These are phyloP conservation scores for Tinea semifulvella DNA, from an alignment of 2,888 invertebrate species.

Conservation along the genomic window DNA sequence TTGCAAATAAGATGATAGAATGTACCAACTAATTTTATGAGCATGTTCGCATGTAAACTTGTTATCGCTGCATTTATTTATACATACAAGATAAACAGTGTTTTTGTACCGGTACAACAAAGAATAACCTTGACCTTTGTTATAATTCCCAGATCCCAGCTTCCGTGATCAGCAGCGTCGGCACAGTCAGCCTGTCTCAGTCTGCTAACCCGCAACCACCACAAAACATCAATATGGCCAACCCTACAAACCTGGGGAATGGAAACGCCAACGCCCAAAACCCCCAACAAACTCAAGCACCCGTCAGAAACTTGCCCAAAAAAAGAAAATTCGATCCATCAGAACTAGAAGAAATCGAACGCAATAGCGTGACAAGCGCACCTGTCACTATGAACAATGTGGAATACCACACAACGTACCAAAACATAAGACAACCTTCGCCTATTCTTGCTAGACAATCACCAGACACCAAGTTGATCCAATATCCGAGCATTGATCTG, in stretches of 20 bases:
- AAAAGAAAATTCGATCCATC: slow-evolving; percentile 89
- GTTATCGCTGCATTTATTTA: slow-evolving; percentile 9
- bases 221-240: slow-evolving; percentile 54
- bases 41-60: background rate
- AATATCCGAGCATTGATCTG: slow-evolving; percentile 79
- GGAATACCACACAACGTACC: slow-evolving; percentile 38
- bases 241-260: slow-evolving; percentile 51
- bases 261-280: slow-evolving; percentile 38
- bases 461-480: slow-evolving; percentile 61
- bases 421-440: slow-evolving; percentile 44
- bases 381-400: slow-evolving; percentile 26
- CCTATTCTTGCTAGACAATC: slow-evolving; percentile 57
- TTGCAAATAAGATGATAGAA: too few relatives aligned
- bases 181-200: slow-evolving; percentile 62
- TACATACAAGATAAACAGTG: slow-evolving; percentile 3
- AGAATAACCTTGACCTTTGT: slow-evolving; percentile 7
- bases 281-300: slow-evolving; percentile 55
- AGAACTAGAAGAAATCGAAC: slow-evolving; percentile 76
- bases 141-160: slow-evolving; percentile 62
- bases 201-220: slow-evolving; percentile 37
- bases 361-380: slow-evolving; percentile 42
- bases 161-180: slow-evolving; percentile 67
- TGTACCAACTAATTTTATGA: too few relatives aligned
- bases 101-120: slow-evolving; percentile 1
- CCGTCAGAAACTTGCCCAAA: slow-evolving; percentile 87